Percentiles rank a stretch among this genome's conserved stretches.
These are phyloP conservation scores for Habroteleia sp. DNA, from an alignment of 2,888 invertebrate species.

Conservation along the genomic window DNA sequence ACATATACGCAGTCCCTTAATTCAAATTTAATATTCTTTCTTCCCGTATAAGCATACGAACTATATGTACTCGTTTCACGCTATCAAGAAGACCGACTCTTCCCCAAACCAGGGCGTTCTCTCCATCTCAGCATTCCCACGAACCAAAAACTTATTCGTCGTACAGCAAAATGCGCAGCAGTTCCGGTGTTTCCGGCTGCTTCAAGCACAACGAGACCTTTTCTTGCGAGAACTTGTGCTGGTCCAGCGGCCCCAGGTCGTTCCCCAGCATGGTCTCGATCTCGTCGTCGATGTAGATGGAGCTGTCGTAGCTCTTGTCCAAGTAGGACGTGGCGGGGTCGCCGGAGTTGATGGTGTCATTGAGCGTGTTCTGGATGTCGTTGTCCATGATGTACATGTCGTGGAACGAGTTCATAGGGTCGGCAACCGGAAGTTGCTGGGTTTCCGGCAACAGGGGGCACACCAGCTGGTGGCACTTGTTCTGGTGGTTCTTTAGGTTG, in stretches of 20 bases:
- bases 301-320: conserved; percentile 74
- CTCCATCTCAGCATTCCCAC: too few relatives aligned
- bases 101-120: too few relatives aligned
- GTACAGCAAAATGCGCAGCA: conserved; percentile 75
- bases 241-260: conserved; percentile 71
- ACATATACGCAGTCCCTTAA: too few relatives aligned
- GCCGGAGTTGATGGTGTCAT: conserved; percentile 76
- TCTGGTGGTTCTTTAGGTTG: conserved; percentile 76
- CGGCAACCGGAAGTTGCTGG: conserved; percentile 54
- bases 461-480: conserved; percentile 73
- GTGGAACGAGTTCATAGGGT: conserved; percentile 70
- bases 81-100: too few relatives aligned
- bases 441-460: conserved; percentile 65
- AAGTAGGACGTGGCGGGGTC: conserved; percentile 72
- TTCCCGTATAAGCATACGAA: too few relatives aligned
- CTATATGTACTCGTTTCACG: too few relatives aligned
- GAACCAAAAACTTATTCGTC: conserved; percentile 68
- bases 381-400: conserved; percentile 75
- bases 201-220: conserved; percentile 75
- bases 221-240: conserved; percentile 70
- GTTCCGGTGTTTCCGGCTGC: conserved; percentile 77
- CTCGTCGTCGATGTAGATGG: conserved; percentile 76
- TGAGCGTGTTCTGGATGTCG: conserved; percentile 77
- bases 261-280: conserved; percentile 55
- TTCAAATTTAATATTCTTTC: too few relatives aligned